A percentile compares a stretch with the other conserved stretches of the same genome.
These are phyloP conservation scores for Geotrypetes seraphini DNA, from an alignment of 2,797 vertebrate genomes.

Conservation along the genomic window DNA sequence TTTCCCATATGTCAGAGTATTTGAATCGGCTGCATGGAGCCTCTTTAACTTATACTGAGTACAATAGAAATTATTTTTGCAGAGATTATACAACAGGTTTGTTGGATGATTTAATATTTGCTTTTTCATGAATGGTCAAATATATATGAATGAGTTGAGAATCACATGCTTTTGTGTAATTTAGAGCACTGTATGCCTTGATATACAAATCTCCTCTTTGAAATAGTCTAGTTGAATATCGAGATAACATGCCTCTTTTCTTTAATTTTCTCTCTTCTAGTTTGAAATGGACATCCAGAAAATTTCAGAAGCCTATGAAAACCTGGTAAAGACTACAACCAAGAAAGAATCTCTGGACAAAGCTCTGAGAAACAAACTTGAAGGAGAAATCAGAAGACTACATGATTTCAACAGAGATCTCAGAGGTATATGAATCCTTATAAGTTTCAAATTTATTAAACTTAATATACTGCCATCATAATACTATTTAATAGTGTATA, in stretches of 20 bases:
- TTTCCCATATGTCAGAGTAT: too few species aligned
- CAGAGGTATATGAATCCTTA: constrained; percentile 43
- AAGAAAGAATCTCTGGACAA: constrained; percentile 74
- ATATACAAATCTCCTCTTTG: neutral
- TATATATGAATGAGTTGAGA: neutral
- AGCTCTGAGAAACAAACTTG: constrained; percentile 70
- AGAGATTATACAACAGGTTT: too few species aligned
- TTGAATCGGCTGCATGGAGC: too few species aligned
- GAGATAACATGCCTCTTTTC: fast-evolving
- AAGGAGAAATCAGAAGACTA: constrained; percentile 73
- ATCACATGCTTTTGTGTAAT: fast-evolving
- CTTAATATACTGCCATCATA: too few species aligned
- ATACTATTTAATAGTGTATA: too few species aligned
- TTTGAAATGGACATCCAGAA: constrained; percentile 71
- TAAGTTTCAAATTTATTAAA: too few species aligned
- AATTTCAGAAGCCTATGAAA: constrained; percentile 73
- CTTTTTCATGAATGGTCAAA: neutral
- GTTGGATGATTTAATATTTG: neutral
- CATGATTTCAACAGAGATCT: constrained; percentile 79
- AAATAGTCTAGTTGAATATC: neutral
- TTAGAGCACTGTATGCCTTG: fast-evolving
- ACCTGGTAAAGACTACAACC: constrained; percentile 66
- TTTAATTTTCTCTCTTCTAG: constrained; percentile 52
- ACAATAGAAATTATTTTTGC: too few species aligned
- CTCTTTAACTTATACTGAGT: too few species aligned